Evolutionary conservation across 2,888 invertebrate genomes (phyloP).

Genomic region (Oscheius onirici): DNA sequence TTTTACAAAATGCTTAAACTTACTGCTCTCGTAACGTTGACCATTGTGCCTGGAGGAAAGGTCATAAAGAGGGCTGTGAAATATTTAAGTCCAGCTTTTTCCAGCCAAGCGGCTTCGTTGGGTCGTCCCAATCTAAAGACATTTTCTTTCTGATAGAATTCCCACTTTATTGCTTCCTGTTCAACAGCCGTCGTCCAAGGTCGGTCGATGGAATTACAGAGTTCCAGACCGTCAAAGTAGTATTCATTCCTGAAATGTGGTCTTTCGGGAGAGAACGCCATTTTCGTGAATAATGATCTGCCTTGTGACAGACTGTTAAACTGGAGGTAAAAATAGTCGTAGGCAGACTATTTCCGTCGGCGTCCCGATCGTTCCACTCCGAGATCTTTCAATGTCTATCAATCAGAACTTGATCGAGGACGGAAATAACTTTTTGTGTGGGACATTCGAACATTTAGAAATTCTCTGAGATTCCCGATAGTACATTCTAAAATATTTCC

Average conservation of each 20-base stretch:
- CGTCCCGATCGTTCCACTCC: no score
- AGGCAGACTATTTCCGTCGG: no score
- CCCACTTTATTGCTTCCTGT: neutral
- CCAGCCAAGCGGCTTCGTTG: conserved; percentile 40
- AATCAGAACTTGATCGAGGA: no score
- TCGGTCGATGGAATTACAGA: conserved; percentile 45
- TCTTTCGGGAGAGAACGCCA: no score
- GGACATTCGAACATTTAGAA: no score
- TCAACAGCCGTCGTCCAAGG: conserved; percentile 6
- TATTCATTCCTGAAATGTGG: conserved; percentile 39
- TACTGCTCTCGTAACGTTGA: conserved; percentile 17
- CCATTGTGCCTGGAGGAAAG: conserved; percentile 35
- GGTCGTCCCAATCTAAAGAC: conserved; percentile 3
- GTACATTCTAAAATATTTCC: no score
- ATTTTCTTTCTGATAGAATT: neutral
- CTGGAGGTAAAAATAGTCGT: no score
- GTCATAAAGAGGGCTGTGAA: conserved; percentile 53
- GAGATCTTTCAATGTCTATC: no score
- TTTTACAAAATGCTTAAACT: neutral
- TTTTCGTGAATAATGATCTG: no score
- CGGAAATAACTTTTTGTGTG: no score
- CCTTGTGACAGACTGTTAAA: no score
- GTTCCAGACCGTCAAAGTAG: conserved; percentile 44
- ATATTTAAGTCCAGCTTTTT: conserved; percentile 44
- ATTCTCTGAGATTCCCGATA: no score